Conservation (phyloP, 92 coral and sea anemone species). For the Zoanthus gigantus region DNA sequence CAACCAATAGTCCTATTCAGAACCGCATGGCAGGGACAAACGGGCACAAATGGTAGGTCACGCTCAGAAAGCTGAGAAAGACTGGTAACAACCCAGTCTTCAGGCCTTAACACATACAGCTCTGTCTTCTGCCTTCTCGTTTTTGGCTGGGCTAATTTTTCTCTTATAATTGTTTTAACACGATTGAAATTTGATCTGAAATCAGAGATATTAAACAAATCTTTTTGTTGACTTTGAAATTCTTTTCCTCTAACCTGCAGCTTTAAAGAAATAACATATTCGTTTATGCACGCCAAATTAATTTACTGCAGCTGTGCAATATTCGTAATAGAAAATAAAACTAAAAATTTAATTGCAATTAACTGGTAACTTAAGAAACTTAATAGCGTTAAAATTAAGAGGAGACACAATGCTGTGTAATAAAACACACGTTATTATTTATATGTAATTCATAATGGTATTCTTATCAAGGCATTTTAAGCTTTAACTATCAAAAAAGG, state of each 20-base stretch:
- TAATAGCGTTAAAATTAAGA: neutral
- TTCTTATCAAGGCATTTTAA: too few species aligned
- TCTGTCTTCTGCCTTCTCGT: slow-evolving; percentile 47
- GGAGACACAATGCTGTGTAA: neutral
- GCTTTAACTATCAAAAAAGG: too few species aligned
- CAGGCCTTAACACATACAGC: neutral
- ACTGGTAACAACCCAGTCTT: slow-evolving; percentile 12
- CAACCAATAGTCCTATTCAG: slow-evolving; percentile 50
- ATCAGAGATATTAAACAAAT: slow-evolving; percentile 2
- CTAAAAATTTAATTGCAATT: neutral
- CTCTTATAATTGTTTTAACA: neutral
- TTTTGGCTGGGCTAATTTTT: slow-evolving; percentile 20
- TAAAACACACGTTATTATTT: neutral
- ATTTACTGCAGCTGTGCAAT: neutral
- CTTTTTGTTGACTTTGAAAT: slow-evolving; percentile 11
- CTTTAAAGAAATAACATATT: neutral
- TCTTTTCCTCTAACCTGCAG: neutral
- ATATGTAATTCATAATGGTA: too few species aligned
- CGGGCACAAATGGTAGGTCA: slow-evolving; percentile 52
- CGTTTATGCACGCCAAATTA: neutral
- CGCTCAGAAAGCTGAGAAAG: slow-evolving; percentile 13
- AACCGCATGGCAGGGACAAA: slow-evolving; percentile 52
- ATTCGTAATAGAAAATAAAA: neutral
- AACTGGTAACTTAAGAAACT: neutral
- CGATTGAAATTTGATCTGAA: slow-evolving; percentile 23